phyloP scores from a whole-genome alignment of 92 coral and sea anemone species.

The Pocillopora meandrina region DNA sequence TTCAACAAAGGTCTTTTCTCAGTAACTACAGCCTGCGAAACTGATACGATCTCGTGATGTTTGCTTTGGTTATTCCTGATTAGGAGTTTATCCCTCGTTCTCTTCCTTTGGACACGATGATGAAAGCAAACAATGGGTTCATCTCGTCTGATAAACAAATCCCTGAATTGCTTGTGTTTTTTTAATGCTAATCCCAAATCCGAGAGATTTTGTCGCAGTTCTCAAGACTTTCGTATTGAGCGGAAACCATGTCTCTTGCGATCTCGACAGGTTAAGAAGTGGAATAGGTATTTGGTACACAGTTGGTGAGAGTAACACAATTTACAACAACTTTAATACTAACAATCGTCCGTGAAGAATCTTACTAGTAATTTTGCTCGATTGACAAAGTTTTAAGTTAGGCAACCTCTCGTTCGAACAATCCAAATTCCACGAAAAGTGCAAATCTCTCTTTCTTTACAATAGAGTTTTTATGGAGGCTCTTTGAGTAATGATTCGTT shows the following conservation, averaged over 20 bases:
- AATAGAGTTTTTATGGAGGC: no score
- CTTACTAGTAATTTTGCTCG: no score
- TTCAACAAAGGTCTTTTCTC: neutral
- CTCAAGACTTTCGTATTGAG: constrained; percentile 21
- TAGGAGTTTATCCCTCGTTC: neutral
- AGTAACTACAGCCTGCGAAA: neutral
- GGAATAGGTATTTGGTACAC: constrained; percentile 1
- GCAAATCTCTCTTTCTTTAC: no score
- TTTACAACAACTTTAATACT: neutral
- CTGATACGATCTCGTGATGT: neutral
- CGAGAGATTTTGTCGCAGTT: constrained; percentile 28
- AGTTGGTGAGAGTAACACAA: no score
- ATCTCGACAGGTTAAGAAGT: constrained; percentile 2
- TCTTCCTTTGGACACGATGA: neutral
- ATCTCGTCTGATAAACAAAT: constrained; percentile 22
- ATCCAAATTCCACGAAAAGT: no score
- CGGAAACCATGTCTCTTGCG: constrained; percentile 15
- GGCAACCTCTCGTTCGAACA: no score
- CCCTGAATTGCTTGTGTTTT: constrained; percentile 33
- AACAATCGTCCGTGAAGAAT: neutral
- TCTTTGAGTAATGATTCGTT: no score
- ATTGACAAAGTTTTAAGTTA: no score
- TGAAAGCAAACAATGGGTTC: neutral
- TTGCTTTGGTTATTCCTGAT: neutral
- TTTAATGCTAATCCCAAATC: constrained; percentile 21